A percentile compares a stretch with the other conserved stretches of the same genome.
Conservation (phyloP, 1,140 invertebrate species). For the Leptonema lineaticorne region DNA sequence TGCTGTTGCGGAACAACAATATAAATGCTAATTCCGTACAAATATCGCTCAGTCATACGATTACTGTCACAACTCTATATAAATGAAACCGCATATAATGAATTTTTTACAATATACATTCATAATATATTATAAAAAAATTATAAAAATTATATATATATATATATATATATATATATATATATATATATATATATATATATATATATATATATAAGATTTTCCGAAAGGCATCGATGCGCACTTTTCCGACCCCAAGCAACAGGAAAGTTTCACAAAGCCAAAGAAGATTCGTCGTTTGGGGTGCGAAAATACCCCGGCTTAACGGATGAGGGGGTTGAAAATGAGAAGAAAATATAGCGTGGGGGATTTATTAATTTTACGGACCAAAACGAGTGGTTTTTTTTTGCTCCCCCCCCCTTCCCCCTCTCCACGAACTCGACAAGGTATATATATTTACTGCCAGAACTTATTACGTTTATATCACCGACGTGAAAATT, state of each 20-base stretch:
- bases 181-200: not conserved
- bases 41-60: conserved; percentile 31
- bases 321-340: not conserved
- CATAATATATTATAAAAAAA: not conserved
- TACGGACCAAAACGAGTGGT: conserved; percentile 11
- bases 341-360: not conserved
- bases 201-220: not conserved
- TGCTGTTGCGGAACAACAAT: conserved; percentile 31
- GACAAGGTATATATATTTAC: conserved; percentile 27
- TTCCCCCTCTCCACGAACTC: no score
- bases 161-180: not conserved
- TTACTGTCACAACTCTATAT: conserved; percentile 18
- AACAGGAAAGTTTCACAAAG: conserved; percentile 12
- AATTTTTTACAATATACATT: conserved; percentile 10
- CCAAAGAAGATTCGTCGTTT: no score
- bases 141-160: not conserved
- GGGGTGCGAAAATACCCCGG: no score
- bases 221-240: not conserved
- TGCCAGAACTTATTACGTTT: conserved; percentile 23
- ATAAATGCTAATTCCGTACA: conserved; percentile 33
- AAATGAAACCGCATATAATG: conserved; percentile 25
- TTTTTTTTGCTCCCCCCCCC: no score
- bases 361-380: conserved; percentile 23
- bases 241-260: not conserved
- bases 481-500: no score